Evolutionary conservation across 2,113 vertebrate species (phyloP), one percentile per base, ranked within the genome.

Genomic region (Sorex araneus): DNA sequence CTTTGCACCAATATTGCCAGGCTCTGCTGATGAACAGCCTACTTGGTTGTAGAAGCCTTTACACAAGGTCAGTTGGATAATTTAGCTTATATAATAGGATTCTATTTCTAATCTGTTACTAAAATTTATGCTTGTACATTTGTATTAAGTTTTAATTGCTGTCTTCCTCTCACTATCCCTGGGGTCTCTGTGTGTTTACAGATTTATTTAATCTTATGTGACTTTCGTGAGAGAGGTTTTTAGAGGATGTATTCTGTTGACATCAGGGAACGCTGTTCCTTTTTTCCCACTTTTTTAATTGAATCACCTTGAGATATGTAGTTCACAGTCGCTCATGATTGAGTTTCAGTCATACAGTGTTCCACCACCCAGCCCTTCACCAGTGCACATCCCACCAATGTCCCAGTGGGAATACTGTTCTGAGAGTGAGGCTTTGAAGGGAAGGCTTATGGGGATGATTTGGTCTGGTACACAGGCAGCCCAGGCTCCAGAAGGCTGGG

Each of bases 61-160:
- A 40, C 15, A 36, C 75, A 93, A 84, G 76, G n/a, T 77, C 84
- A 84, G 36, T 78, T 81, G 88, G 87, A 80, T 89, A 91, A 92
- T 66, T 93, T 92, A 66, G 60, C 90, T 95, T 94, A 67, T 85
- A 54, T 94, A 88, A 92, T 76, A 57, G 75, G 47, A 91, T 87
- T 89, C 69, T 76, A 30, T 64, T 93, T 96, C 85, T 79, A 88
- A 79, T 80, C 82, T 85, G 88, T n/a, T 82, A 54, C 54, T 84
- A 18, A 83, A 90, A 86, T 86, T 90, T 94, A 69, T 92, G 79
- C 80, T 40, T 86, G 28, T 91, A 30, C 50, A 19, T 90, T 95
- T 94, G 89, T 77, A 92, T 94, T 94, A 84, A 92, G 92, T 95
- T 95, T 90, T 93, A 95, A 95, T 95, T 32, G 23, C 12, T 91